Evolutionary conservation across 2,888 invertebrate species (phyloP).

Genomic region (Tetropium fuscum): DNA sequence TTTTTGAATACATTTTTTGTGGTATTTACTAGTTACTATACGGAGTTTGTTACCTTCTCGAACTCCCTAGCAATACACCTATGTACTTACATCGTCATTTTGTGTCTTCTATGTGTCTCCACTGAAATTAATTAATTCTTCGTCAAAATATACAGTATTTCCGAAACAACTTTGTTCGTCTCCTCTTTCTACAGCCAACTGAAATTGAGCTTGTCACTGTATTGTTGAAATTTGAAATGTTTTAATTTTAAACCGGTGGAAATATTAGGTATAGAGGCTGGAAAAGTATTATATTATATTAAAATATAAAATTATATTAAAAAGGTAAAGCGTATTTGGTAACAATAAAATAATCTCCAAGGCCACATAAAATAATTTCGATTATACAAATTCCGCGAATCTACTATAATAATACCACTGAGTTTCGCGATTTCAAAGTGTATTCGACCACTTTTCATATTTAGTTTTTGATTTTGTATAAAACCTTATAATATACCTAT

Average conservation of each 20-base stretch:
- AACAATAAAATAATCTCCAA: too few relatives aligned
- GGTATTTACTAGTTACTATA: background rate
- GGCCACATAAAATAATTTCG: too few relatives aligned
- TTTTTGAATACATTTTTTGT: too few relatives aligned
- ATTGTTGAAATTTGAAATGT: constrained; percentile 16
- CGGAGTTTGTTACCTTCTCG: background rate
- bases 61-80: background rate
- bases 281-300: constrained; percentile 13
- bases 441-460: too few relatives aligned
- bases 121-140: constrained; percentile 13
- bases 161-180: constrained; percentile 19
- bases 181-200: constrained; percentile 15
- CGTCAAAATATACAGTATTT: constrained; percentile 12
- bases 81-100: constrained; percentile 11
- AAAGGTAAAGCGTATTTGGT: too few relatives aligned
- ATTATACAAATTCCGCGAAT: too few relatives aligned
- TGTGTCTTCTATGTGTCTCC: constrained; percentile 2
- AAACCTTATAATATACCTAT: too few relatives aligned
- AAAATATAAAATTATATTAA: too few relatives aligned
- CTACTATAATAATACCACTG: too few relatives aligned
- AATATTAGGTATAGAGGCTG: too few relatives aligned
- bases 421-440: too few relatives aligned
- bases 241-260: constrained; percentile 19
- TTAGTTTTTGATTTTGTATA: too few relatives aligned
- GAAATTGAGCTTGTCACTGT: constrained; percentile 8